Base-by-base conservation (phyloP, 1,140 invertebrate species). In the Calosoma granatense region DNA sequence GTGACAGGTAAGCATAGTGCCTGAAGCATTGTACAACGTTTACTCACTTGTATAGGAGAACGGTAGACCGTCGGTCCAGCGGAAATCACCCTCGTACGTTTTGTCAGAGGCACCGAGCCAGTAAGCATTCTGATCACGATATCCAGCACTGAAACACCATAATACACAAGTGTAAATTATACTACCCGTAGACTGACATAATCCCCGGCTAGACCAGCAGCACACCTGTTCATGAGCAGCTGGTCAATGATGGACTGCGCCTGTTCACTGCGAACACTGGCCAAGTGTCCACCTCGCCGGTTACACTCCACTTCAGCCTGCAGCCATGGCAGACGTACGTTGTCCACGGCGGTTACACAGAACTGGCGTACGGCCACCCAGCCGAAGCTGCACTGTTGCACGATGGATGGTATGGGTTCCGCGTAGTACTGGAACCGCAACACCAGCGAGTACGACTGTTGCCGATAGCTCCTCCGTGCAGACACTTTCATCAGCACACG, bases 71-170 rank as follows among this genome's bases (percentile, higher is more conserved):
- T 87, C 83, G 0, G 81, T 79, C 87, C 87, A 90, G 39, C 81
- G 77, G 70, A 87, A 90, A 65, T 86, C 83, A 26, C 85, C 84
- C 64, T 90, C 87, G 53, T 83, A 79, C 4, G 76, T 75, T 57
- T 77, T 73, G 66, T 89, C 87, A 3, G 84, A 83, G 1, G 84
- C 87, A 17, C 87, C 87, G 22, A 89, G 82, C 87, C 87, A 90
- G 68, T 86, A 88, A 1, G 86, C 78, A 59, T 78, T 79, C 47
- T 81, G 73, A 19, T 82, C 79, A 14, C 74, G 70, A 61, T 81
- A 81, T 2, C 78, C 78, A 9, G 82, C 81, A 59, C 83, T 85
- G 68, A 52, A 67, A 74, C 58, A 55, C 55, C 26, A n/a, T 6
- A 56, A 59, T 60, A 56, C 43, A 22, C 3, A 30, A 12, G 12